Percentiles rank a stretch among this genome's conserved stretches.
Conservation (phyloP, 2,797 vertebrate species). For the Hylomyscus alleni region DNA sequence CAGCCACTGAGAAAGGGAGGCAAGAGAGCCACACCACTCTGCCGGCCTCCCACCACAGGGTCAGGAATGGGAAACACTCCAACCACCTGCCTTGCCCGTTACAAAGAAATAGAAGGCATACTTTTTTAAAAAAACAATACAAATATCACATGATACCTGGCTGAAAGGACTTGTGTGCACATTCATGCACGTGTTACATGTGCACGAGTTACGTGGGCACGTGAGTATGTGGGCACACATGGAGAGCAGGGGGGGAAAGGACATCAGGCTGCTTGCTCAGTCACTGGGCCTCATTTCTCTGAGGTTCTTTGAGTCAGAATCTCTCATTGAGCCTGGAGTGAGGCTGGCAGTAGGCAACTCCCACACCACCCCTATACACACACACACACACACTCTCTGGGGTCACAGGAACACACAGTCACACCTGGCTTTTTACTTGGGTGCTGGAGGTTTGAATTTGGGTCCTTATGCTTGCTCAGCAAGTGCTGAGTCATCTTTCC, state of each 20-base stretch:
- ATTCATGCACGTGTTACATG: too few relatives aligned
- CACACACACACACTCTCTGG: too few relatives aligned
- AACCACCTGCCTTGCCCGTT: neutral
- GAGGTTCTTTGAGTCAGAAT: neutral
- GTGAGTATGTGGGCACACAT: neutral
- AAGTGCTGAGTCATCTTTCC: neutral
- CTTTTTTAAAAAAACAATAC: neutral
- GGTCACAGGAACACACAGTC: neutral
- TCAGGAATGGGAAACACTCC: neutral
- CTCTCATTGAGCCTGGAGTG: neutral
- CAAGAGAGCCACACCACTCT: neutral
- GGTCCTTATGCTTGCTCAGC: neutral
- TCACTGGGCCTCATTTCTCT: neutral
- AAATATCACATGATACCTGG: conserved; percentile 26
- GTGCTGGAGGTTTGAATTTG: neutral
- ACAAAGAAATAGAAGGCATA: conserved; percentile 30
- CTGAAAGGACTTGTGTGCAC: neutral
- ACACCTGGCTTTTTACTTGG: neutral
- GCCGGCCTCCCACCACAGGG: neutral
- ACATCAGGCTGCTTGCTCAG: neutral
- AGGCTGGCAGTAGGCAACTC: neutral
- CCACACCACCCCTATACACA: neutral
- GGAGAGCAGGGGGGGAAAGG: neutral
- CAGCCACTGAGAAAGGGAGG: neutral
- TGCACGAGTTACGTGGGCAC: rapidly evolving